Evolutionary conservation across 1,140 invertebrate genomes (phyloP).

Genomic region (Globodera rostochiensis): DNA sequence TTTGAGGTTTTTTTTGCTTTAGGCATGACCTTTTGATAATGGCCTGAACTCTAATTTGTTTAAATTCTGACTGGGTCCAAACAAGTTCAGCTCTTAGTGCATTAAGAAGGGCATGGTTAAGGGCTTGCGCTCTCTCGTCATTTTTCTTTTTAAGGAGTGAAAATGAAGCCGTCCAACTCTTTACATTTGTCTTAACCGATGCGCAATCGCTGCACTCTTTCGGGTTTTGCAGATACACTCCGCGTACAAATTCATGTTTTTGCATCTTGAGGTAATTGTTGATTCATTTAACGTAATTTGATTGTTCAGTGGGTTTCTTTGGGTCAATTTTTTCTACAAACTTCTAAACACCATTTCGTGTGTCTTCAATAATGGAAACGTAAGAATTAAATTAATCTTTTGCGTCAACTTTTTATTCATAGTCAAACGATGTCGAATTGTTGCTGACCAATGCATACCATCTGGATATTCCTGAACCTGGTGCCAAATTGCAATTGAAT

Average conservation of each 20-base stretch:
- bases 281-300: not conserved
- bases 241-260: constrained; percentile 53
- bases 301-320: constrained; percentile 52
- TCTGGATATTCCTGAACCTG: constrained; percentile 54
- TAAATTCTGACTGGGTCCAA: no score
- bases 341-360: constrained; percentile 56
- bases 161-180: constrained; percentile 58
- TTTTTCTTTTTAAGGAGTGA: constrained; percentile 42
- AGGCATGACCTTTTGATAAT: no score
- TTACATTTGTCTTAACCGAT: constrained; percentile 57
- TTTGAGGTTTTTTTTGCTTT: no score
- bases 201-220: constrained; percentile 51
- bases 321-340: constrained; percentile 60
- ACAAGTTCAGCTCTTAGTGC: no score
- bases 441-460: constrained; percentile 58
- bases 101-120: no score
- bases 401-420: constrained; percentile 11
- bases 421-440: constrained; percentile 46
- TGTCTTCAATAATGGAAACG: constrained; percentile 55
- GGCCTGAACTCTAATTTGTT: no score
- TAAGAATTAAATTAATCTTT: constrained; percentile 26
- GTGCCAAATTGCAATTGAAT: constrained; percentile 42
- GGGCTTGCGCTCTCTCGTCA: not conserved
- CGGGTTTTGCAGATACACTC: constrained; percentile 57
- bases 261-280: constrained; percentile 52